Evolutionary conservation across 92 coral and sea anemone species (phyloP), one percentile per base, ranked within the genome.

Genomic region (Paramuricea clavata): DNA sequence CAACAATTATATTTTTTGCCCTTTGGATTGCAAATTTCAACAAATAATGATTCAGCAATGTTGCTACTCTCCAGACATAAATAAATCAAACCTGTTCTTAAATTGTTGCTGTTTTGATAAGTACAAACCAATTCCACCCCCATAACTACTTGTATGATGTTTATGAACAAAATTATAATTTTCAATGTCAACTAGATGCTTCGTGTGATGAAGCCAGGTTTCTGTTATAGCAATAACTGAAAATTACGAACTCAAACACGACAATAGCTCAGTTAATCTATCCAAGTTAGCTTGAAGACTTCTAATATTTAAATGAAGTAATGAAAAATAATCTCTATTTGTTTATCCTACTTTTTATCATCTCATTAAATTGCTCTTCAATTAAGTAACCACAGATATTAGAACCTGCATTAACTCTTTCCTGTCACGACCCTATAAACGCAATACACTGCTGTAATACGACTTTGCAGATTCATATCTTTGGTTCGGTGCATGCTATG

Each of bases 61-160:
- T 52, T 16, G n/a, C 6, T 65, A 28, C 23, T 65, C 3, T 39
- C 33, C 34, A 81, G 61, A 17, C 54, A 31, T 25, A 81, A 30
- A 81, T 81, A n/a, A n/a, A n/a, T n/a, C 76, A 65, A 0, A 11
- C n/a, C 86, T 22, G 11, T n/a, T 17, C 35, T 81, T 81, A 74
- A 47, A 74, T 9, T 74, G n/a, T 32, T 15, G 42, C 2, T 41
- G n/a, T 22, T 30, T 28, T 23, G 27, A 15, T 12, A 74, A n/a
- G 21, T 74, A 74, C 15, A 39, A 23, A 42, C 80, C 80, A 74
- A 74, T 49, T 42, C 80, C 80, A 9, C 80, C 80, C 15, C 80
- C 57, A n/a, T 11, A 12, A 12, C 25, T 41, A 41, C 36, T 49
- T 6, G 59, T 21, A 5, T 60, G 80, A 74, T 74, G 30, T 16